A percentile compares a stretch with the other conserved stretches of the same genome.
Evolutionary conservation across 1,140 invertebrate species (phyloP).

Genomic region (Hydropsyche tenuis): DNA sequence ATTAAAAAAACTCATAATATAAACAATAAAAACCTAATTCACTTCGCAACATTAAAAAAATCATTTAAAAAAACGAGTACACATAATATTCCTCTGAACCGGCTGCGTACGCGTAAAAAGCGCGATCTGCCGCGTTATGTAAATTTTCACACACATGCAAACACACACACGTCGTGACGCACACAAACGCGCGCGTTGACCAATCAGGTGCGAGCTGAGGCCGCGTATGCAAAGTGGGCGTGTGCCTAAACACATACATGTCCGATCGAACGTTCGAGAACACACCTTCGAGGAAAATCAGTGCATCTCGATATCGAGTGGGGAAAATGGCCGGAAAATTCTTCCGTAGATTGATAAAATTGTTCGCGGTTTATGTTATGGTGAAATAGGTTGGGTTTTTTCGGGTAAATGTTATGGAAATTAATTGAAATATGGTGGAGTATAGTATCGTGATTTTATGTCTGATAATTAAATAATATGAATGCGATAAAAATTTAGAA

Average conservation of each 20-base stretch:
- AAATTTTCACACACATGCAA: slow-evolving; percentile 40
- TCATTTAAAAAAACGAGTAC: too few species aligned
- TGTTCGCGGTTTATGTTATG: not conserved
- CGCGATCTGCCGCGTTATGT: slow-evolving; percentile 44
- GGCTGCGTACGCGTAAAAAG: slow-evolving; percentile 5
- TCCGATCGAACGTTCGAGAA: not conserved
- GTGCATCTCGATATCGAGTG: too few species aligned
- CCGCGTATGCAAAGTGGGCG: slow-evolving; percentile 49
- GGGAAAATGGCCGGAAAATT: not conserved
- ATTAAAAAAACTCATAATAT: too few species aligned
- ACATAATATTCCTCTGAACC: not conserved
- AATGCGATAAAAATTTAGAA: too few species aligned
- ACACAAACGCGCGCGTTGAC: slow-evolving; percentile 35
- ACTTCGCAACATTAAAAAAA: too few species aligned
- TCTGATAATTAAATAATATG: too few species aligned
- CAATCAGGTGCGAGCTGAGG: slow-evolving; percentile 36
- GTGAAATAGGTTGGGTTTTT: not conserved
- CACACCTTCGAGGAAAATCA: not conserved
- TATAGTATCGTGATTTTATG: too few species aligned
- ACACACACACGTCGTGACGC: slow-evolving; percentile 26
- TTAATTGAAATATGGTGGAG: too few species aligned
- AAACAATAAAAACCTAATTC: too few species aligned
- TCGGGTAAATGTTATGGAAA: too few species aligned
- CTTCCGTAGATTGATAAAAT: too few species aligned
- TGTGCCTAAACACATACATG: slow-evolving; percentile 26